Percentiles rank a stretch among this genome's conserved stretches.
These are phyloP conservation scores for Hyphantria cunea DNA, from an alignment of 1,140 invertebrate genomes.

Conservation along the genomic window DNA sequence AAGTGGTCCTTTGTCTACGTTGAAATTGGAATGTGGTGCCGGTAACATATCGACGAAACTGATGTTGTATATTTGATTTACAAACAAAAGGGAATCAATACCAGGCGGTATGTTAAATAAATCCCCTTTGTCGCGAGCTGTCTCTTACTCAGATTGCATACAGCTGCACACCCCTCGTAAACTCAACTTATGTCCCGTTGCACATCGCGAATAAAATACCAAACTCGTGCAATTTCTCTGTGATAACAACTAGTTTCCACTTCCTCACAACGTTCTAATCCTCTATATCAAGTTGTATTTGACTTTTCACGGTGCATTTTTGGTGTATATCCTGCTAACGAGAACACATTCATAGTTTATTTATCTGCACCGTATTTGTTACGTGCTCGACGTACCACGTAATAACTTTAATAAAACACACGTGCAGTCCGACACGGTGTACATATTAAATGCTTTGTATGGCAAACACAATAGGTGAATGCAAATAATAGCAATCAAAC, in stretches of 20 bases:
- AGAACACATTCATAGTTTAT: slow-evolving; percentile 54
- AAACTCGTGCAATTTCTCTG: slow-evolving; percentile 22
- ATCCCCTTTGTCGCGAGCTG: slow-evolving; percentile 40
- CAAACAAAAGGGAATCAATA: slow-evolving; percentile 45
- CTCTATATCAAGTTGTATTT: slow-evolving; percentile 18
- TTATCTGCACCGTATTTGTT: slow-evolving; percentile 42
- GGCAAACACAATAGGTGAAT: slow-evolving; percentile 25
- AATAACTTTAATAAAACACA: slow-evolving; percentile 33
- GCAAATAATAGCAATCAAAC: slow-evolving; percentile 4
- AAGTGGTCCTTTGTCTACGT: neutral
- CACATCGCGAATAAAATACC: slow-evolving; percentile 29
- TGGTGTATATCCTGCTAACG: slow-evolving; percentile 37
- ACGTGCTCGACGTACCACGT: slow-evolving; percentile 36
- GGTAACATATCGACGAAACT: slow-evolving; percentile 9
- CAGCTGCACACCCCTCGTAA: slow-evolving; percentile 41
- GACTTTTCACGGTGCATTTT: slow-evolving; percentile 29
- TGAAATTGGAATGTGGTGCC: slow-evolving; percentile 1
- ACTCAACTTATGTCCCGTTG: slow-evolving; percentile 37
- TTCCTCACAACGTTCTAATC: slow-evolving; percentile 14
- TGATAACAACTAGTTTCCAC: slow-evolving; percentile 16
- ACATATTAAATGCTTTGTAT: slow-evolving; percentile 38
- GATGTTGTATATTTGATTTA: too few relatives aligned
- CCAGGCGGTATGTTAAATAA: slow-evolving; percentile 43
- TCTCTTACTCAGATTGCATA: slow-evolving; percentile 45
- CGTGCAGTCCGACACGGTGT: slow-evolving; percentile 34